A percentile compares a stretch with the other conserved stretches of the same genome.
Evolutionary conservation across 2,888 invertebrate species (phyloP).

Genomic region (Xanthia togata): DNA sequence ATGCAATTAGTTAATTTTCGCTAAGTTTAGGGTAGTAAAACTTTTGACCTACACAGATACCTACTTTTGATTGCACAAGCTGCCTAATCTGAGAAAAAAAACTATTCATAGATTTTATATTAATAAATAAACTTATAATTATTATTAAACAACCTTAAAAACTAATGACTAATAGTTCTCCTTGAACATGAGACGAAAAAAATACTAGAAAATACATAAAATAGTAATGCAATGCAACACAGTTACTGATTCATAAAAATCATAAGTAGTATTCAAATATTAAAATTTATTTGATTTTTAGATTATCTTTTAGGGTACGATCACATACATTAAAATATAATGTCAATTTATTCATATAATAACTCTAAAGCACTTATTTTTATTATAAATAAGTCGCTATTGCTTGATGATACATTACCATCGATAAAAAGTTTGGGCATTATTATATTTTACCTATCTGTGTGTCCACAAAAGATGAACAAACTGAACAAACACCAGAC

Average conservation of each 20-base stretch:
- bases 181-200: constrained; percentile 3
- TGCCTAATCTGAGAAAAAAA: background rate
- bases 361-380: background rate
- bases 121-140: constrained; percentile 2
- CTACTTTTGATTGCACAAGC: background rate
- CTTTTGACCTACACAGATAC: constrained; percentile 7
- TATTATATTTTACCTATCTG: too few species aligned
- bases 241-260: background rate
- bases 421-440: too few species aligned
- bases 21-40: background rate
- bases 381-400: background rate
- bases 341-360: background rate
- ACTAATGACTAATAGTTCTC: constrained; percentile 30
- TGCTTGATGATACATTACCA: background rate
- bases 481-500: background rate
- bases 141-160: background rate
- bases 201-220: background rate
- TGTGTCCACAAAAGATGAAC: background rate
- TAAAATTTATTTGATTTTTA: background rate
- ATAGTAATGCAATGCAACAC: background rate
- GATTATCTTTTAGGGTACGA: background rate
- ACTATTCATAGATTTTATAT: background rate
- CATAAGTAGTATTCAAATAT: background rate
- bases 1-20: constrained; percentile 1
- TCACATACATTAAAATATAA: background rate